These are phyloP conservation scores for Caenorhabditis panamensis DNA, from an alignment of 2,888 invertebrate species.

Conservation along the genomic window DNA sequence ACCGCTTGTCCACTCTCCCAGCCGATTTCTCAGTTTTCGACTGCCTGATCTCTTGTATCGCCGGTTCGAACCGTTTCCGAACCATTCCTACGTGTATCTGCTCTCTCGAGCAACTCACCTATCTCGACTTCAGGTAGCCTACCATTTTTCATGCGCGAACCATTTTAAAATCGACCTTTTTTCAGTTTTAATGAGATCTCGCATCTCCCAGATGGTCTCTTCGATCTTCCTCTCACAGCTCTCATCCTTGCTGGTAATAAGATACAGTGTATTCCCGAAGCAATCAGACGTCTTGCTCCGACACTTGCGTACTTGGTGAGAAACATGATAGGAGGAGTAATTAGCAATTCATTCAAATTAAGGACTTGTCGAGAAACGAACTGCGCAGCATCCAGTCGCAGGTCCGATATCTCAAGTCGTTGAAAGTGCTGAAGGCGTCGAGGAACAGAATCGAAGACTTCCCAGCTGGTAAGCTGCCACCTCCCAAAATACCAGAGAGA, in stretches of 20 bases:
- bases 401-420: slow-evolving; percentile 41
- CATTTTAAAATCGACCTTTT: too few species aligned
- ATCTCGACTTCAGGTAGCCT: slow-evolving; percentile 59
- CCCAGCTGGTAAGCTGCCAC: slow-evolving; percentile 26
- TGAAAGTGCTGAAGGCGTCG: slow-evolving; percentile 57
- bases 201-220: slow-evolving; percentile 58
- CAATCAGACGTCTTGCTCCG: slow-evolving; percentile 50
- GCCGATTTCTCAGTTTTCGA: slow-evolving; percentile 59
- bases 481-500: too few species aligned
- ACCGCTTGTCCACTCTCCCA: slow-evolving; percentile 63
- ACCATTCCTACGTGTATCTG: slow-evolving; percentile 61
- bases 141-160: too few species aligned
- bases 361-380: slow-evolving; percentile 58
- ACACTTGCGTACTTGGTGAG: slow-evolving; percentile 57
- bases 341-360: too few species aligned
- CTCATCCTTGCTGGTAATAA: slow-evolving; percentile 59
- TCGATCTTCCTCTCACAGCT: slow-evolving; percentile 61
- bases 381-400: slow-evolving; percentile 41
- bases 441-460: slow-evolving; percentile 52
- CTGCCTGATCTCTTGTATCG: slow-evolving; percentile 62
- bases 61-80: slow-evolving; percentile 58
- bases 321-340: too few species aligned
- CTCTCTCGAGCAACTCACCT: slow-evolving; percentile 60
- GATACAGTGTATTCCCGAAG: slow-evolving; percentile 52
- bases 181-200: slow-evolving; percentile 62